Base-by-base conservation (phyloP, 2,888 invertebrate genomes). In the Diarsia mendica region DNA sequence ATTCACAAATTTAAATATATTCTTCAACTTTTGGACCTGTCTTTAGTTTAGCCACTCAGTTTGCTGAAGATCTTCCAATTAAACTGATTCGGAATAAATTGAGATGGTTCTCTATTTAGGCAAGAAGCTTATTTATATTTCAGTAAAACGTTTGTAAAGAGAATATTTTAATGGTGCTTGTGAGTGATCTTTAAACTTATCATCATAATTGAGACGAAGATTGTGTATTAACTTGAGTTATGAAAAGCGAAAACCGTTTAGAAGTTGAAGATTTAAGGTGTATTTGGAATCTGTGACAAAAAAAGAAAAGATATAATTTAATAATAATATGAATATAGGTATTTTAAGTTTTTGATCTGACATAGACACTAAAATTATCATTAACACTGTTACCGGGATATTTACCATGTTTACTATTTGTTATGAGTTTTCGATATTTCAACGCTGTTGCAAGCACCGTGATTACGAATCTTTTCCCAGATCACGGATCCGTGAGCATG, bases 21-120 rank as follows among this genome's bases (percentile, higher is more conserved):
- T 68, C 61, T 55, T 72, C 66, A 75, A 75, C 67, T 80, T 80
- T 72, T 28, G 39, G 48, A 77, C 65, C 51, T 76, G 46, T 3
- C 23, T 75, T 71, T 70, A 72, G 75, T 76, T 81, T 61, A 33
- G 51, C 66, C 60, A 69, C 65, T 79, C 49, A 60, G 66, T 81
- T 78, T 65, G 48, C 61, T 75, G 11, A 75, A 80, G 80, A 79
- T 64, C 65, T 74, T 66, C 71, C 75, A 80, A 83, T 86, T 86
- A 67, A 60, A 80, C 53, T 71, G 65, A 75, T 80, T 80, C 39
- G 58, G 72, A 46, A 39, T 73, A 73, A 81, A 69, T 72, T 75
- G 64, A 51, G 68, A 76, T 18, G 77, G 39, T 75, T 58, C 49
- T 64, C 53, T 65, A 66, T 74, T 80, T 61, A 55, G 28, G 23